Evolutionary conservation across 2,888 invertebrate genomes (phyloP).

Genomic region (Tetheella fluctuosa): DNA sequence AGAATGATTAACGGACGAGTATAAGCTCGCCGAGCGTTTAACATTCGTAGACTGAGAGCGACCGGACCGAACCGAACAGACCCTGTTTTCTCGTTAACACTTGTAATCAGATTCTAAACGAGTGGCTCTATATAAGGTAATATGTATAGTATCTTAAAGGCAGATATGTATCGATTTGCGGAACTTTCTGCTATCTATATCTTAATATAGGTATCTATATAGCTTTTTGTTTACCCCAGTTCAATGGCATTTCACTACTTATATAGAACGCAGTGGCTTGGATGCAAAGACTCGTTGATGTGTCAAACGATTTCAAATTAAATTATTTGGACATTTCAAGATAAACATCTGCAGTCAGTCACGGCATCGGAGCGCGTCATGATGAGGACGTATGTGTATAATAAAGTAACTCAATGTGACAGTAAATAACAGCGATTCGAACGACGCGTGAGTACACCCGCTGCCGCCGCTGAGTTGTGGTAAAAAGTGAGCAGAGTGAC

Average conservation of each 20-base stretch:
- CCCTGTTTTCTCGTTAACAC: conserved; percentile 27
- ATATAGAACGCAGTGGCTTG: conserved; percentile 12
- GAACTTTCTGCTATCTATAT: conserved; percentile 15
- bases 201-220: no score
- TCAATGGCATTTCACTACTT: conserved; percentile 21
- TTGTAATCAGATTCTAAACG: conserved; percentile 35
- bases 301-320: conserved; percentile 42
- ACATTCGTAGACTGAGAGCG: conserved; percentile 6
- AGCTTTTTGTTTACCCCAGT: conserved; percentile 9
- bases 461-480: conserved; percentile 32
- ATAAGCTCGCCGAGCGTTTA: neutral
- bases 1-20: conserved; percentile 23
- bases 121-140: conserved; percentile 23
- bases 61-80: neutral
- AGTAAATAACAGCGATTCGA: conserved; percentile 46
- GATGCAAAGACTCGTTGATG: conserved; percentile 27
- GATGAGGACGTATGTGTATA: conserved; percentile 54
- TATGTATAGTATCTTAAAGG: conserved; percentile 24
- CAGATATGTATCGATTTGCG: conserved; percentile 28
- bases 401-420: conserved; percentile 52
- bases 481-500: conserved; percentile 56
- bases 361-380: conserved; percentile 26
- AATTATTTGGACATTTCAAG: conserved; percentile 45
- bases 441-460: conserved; percentile 41
- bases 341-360: conserved; percentile 43